A percentile compares a stretch with the other conserved stretches of the same genome.
phyloP scores from a whole-genome alignment of 1,140 invertebrate genomes.

The Leucophenga varia region DNA sequence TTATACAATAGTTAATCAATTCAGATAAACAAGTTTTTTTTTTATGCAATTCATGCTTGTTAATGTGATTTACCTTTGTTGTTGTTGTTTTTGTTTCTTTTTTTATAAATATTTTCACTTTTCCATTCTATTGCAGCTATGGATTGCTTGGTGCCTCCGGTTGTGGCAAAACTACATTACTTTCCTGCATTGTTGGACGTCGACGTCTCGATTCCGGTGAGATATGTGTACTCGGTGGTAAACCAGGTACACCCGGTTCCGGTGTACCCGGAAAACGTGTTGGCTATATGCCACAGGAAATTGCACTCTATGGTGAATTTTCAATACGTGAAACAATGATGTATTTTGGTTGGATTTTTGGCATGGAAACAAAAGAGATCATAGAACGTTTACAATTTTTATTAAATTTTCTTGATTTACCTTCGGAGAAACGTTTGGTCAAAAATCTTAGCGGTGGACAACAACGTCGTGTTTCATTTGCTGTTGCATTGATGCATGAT shows the following conservation, averaged over 20 bases:
- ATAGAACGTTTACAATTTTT: constrained; percentile 82
- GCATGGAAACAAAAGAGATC: constrained; percentile 81
- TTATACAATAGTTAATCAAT: no score
- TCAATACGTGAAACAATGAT: constrained; percentile 92
- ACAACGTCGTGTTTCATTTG: constrained; percentile 88
- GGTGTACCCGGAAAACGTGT: constrained; percentile 87
- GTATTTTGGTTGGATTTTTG: constrained; percentile 96
- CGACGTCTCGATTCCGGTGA: constrained; percentile 75
- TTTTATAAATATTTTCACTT: no score
- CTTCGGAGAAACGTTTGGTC: constrained; percentile 79
- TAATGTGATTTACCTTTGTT: no score
- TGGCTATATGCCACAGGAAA: constrained; percentile 86
- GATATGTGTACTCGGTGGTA: constrained; percentile 80
- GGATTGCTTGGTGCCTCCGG: constrained; percentile 81
- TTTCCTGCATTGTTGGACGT: constrained; percentile 82
- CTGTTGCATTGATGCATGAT: constrained; percentile 88
- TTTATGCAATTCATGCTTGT: no score
- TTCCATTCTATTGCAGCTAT: constrained; percentile 62
- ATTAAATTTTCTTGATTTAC: constrained; percentile 85
- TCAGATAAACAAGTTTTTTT: no score
- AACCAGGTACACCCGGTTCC: constrained; percentile 78
- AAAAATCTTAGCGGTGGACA: constrained; percentile 92
- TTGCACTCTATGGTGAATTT: constrained; percentile 92
- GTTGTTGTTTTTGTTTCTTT: no score
- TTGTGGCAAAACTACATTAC: constrained; percentile 81